A percentile compares a stretch with the other conserved stretches of the same genome.
phyloP scores from a whole-genome alignment of 1,140 invertebrate species.

The Lasioglossum albipes region DNA sequence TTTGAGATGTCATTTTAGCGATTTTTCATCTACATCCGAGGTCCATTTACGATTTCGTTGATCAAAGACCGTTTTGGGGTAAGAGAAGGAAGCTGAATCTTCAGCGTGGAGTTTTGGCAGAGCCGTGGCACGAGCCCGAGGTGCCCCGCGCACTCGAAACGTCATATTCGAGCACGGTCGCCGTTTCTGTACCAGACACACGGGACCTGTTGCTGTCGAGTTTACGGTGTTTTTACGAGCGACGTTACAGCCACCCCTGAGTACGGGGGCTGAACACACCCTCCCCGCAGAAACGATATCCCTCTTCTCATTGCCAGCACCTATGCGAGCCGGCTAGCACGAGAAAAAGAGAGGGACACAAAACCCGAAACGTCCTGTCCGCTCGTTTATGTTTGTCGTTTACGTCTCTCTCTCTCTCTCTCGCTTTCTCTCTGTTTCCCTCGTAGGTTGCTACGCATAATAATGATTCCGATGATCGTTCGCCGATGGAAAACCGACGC shows the following conservation, averaged over 20 bases:
- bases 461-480: slow-evolving; percentile 42
- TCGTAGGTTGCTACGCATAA: slow-evolving; percentile 12
- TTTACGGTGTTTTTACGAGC: slow-evolving; percentile 81
- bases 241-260: slow-evolving; percentile 78
- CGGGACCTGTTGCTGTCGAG: slow-evolving; percentile 80
- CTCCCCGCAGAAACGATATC: slow-evolving; percentile 64
- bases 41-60: not conserved
- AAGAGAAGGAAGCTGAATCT: not conserved
- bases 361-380: slow-evolving; percentile 19
- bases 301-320: slow-evolving; percentile 60
- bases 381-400: slow-evolving; percentile 22
- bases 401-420: not conserved
- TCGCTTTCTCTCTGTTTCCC: not conserved
- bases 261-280: slow-evolving; percentile 67
- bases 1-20: too few relatives aligned
- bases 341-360: slow-evolving; percentile 26
- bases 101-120: slow-evolving; percentile 10
- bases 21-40: too few relatives aligned
- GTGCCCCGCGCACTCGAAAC: slow-evolving; percentile 51
- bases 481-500: slow-evolving; percentile 3
- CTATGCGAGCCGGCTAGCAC: slow-evolving; percentile 44
- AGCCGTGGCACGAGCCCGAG: slow-evolving; percentile 18
- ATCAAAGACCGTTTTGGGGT: not conserved
- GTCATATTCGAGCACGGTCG: slow-evolving; percentile 64
- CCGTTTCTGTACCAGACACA: slow-evolving; percentile 69